phyloP scores from a whole-genome alignment of 2,113 vertebrate genomes.

The Tympanuchus pallidicinctus region DNA sequence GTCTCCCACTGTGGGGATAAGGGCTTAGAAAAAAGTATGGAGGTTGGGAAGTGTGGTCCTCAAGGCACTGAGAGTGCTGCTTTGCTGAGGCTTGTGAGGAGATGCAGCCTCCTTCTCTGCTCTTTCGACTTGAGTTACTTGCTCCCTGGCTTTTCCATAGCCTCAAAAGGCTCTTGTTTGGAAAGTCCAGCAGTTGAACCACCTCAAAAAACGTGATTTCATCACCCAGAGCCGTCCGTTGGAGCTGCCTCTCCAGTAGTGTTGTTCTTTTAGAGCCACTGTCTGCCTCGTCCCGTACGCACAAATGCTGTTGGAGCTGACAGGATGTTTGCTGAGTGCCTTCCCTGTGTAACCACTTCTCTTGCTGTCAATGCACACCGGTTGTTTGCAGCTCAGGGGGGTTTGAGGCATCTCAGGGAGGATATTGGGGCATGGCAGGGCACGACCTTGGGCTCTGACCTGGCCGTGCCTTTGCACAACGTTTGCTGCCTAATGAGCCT shows the following conservation, averaged over 20 bases:
- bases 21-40: not conserved
- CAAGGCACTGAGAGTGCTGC: accelerated
- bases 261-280: not conserved
- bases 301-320: not conserved
- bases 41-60: not conserved
- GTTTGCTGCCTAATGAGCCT: conserved; percentile 39
- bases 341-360: not conserved
- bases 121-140: accelerated
- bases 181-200: not conserved
- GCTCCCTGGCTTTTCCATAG: accelerated
- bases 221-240: not conserved
- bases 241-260: not conserved
- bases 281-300: not conserved
- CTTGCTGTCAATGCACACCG: not conserved
- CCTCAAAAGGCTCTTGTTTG: not conserved
- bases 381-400: not conserved
- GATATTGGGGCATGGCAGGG: not conserved
- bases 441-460: conserved; percentile 7
- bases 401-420: not conserved
- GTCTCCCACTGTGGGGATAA: not conserved
- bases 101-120: not conserved
- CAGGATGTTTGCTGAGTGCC: not conserved
- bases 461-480: not conserved
- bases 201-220: not conserved
- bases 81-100: not conserved